Conservation (phyloP, 2,888 invertebrate genomes). For the Philereme transversata region DNA sequence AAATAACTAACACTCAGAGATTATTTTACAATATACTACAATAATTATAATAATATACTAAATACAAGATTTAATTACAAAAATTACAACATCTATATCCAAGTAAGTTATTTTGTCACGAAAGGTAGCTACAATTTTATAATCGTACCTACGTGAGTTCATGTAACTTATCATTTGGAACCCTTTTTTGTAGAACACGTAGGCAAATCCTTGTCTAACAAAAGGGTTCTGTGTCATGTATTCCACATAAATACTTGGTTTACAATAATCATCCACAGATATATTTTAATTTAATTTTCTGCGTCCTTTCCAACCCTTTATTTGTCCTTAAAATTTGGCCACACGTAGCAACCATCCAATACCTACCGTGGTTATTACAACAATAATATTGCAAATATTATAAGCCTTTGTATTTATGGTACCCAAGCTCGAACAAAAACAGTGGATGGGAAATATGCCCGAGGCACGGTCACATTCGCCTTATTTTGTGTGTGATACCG, state of each 20-base stretch:
- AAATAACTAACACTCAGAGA: too few species aligned
- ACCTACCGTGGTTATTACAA: conserved; percentile 54
- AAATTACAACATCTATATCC: too few species aligned
- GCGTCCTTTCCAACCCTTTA: conserved; percentile 5
- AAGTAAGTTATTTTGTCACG: too few species aligned
- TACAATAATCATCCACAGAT: background rate
- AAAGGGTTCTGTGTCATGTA: too few species aligned
- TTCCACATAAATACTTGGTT: conserved; percentile 1
- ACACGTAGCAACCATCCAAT: conserved; percentile 48
- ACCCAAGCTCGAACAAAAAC: conserved; percentile 62
- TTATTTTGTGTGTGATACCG: conserved; percentile 28
- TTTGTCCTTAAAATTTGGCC: conserved; percentile 27
- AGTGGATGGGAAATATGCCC: conserved; percentile 55
- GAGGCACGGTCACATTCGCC: conserved; percentile 60
- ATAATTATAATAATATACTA: too few species aligned
- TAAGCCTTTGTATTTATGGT: conserved; percentile 64
- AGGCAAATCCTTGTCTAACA: too few species aligned
- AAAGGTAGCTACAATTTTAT: too few species aligned
- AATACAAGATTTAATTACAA: too few species aligned
- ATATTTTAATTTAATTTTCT: conserved; percentile 9
- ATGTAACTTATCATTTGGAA: too few species aligned
- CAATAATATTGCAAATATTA: conserved; percentile 70
- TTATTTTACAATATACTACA: too few species aligned
- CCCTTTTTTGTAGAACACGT: too few species aligned
- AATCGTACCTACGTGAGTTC: too few species aligned